A percentile compares a stretch with the other conserved stretches of the same genome.
phyloP scores from a whole-genome alignment of 1,140 invertebrate species.

The Ips typographus region DNA sequence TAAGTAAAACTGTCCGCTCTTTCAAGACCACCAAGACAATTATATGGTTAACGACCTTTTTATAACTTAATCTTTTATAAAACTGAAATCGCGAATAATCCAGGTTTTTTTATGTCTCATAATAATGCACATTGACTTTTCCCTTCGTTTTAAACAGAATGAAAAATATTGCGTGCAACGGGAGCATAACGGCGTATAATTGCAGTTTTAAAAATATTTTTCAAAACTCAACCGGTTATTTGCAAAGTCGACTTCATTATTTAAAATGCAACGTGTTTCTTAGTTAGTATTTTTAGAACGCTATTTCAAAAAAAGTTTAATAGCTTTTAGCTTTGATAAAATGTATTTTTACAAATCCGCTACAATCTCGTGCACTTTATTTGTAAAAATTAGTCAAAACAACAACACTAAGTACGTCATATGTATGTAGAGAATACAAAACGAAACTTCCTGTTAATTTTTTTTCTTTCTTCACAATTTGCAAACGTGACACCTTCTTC shows the following conservation, averaged over 20 bases:
- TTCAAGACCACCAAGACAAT: background rate
- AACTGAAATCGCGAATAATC: too few relatives aligned
- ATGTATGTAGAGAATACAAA: too few relatives aligned
- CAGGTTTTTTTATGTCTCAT: background rate
- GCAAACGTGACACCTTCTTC: slow-evolving; percentile 7
- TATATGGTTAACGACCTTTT: background rate
- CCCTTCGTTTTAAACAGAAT: slow-evolving; percentile 11
- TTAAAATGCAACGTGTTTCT: too few relatives aligned
- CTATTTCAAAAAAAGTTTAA: too few relatives aligned
- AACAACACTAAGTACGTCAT: too few relatives aligned
- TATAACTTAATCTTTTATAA: background rate
- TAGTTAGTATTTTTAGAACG: too few relatives aligned
- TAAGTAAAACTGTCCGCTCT: too few relatives aligned
- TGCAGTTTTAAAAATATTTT: slow-evolving; percentile 31
- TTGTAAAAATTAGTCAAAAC: too few relatives aligned
- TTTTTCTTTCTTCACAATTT: background rate
- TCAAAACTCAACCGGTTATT: slow-evolving; percentile 26
- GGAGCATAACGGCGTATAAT: slow-evolving; percentile 32
- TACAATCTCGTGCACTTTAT: too few relatives aligned
- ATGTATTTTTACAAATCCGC: too few relatives aligned
- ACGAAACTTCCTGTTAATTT: too few relatives aligned
- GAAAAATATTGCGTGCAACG: slow-evolving; percentile 33
- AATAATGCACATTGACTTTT: background rate
- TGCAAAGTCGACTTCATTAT: slow-evolving; percentile 7
- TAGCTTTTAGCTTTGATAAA: too few relatives aligned